Evolutionary conservation across 2,113 vertebrate species (phyloP), one percentile per base, ranked within the genome.

Genomic region (Orthonyx spaldingii): DNA sequence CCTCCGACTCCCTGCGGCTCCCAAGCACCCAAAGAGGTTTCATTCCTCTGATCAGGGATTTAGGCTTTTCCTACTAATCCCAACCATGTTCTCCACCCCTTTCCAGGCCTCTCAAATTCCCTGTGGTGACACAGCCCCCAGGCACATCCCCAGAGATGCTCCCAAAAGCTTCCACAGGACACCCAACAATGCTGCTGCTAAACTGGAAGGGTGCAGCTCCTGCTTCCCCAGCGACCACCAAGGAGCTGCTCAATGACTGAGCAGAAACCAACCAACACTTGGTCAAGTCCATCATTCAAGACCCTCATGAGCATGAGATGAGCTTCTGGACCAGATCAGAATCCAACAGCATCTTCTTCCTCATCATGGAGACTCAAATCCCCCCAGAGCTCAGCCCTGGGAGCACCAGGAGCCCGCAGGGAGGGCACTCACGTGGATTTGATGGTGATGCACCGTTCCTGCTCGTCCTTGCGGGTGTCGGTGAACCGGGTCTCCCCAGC

Each of bases 381-480:
- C 15, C 49, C 8, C 10, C 6, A 0, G 44, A 70, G 53, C 23
- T 18, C 17, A 42, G 65, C 66, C 0, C 17, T 15, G 59, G 3
- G 28, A 71, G 3, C 16, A 7, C 22, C 0, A 59, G 19, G 12
- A 14, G 44, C 7, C 18, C 0, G 22, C 11, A 16, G 27, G 16
- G 15, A 22, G 46, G 18, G 35, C 9, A 95, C 99, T 98, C 94
- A 99, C 99, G 99, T 99, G 7, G 99, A 99, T 81, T 99, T 99
- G 97, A 99, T 99, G 94, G 99, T 99, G 91, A 99, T 99, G 89
- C 99, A 99, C 13, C 99, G 98, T 8, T 99, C 99, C 97, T 99
- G 99, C 81, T 99, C 99, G 6, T 99, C 99, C 96, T 99, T 99
- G 17, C 99, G 98, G 0, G 99, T 99, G 98, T 99, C 99, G 0